phyloP scores from a whole-genome alignment of 2,888 invertebrate species.

The Pyrochroa serraticornis region DNA sequence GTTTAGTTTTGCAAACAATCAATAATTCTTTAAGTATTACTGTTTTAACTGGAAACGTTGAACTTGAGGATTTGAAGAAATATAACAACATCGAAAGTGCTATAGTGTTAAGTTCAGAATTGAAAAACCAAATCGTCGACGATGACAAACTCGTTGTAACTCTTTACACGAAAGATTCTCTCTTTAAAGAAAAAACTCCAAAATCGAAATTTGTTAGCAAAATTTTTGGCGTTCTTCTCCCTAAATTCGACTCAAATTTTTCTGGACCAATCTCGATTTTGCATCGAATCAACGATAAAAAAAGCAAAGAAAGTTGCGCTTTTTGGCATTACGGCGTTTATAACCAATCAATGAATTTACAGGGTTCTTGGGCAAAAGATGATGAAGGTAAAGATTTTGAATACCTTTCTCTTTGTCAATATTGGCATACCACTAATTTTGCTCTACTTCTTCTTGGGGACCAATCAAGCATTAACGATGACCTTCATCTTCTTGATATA shows the following conservation, averaged over 20 bases:
- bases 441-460: slow-evolving; percentile 44
- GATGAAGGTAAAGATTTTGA: slow-evolving; percentile 26
- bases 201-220: slow-evolving; percentile 7
- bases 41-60: background rate
- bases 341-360: slow-evolving; percentile 14
- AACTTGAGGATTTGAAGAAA: background rate
- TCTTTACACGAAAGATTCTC: slow-evolving; percentile 6
- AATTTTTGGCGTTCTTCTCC: slow-evolving; percentile 20
- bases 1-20: background rate
- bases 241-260: background rate
- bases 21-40: background rate
- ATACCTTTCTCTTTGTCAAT: slow-evolving; percentile 60
- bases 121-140: slow-evolving; percentile 13
- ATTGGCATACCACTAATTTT: slow-evolving; percentile 66
- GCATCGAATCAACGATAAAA: background rate
- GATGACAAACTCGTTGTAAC: slow-evolving; percentile 6
- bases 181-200: slow-evolving; percentile 14
- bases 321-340: slow-evolving; percentile 59
- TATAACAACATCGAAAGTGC: slow-evolving; percentile 13
- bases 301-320: slow-evolving; percentile 49
- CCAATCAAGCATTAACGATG: slow-evolving; percentile 1
- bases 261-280: slow-evolving; percentile 9
- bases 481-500: slow-evolving; percentile 55
- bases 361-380: slow-evolving; percentile 57
- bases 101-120: slow-evolving; percentile 3